A percentile compares a stretch with the other conserved stretches of the same genome.
Conservation (phyloP, 2,888 invertebrate species). For the Nowickia ferox region DNA sequence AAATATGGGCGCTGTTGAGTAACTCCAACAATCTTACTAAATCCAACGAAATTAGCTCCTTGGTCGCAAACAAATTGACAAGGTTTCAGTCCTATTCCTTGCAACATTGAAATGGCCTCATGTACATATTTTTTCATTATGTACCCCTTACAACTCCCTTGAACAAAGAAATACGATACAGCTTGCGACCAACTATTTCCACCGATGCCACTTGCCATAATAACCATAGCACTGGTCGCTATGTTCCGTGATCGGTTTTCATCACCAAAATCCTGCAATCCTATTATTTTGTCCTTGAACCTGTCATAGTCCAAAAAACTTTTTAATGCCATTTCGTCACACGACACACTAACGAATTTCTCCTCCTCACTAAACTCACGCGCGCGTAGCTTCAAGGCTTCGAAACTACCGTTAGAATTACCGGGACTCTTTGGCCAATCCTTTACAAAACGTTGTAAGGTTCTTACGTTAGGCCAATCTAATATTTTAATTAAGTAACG, state of each 20-base stretch:
- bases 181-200: too few species aligned
- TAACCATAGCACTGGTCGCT: neutral
- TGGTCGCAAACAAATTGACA: conserved; percentile 8
- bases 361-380: neutral
- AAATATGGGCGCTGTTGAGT: neutral
- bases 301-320: conserved; percentile 16
- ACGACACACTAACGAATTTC: neutral
- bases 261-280: conserved; percentile 12
- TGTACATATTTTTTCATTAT: conserved; percentile 6
- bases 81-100: conserved; percentile 4
- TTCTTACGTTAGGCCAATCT: conserved; percentile 20
- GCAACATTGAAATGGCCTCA: conserved; percentile 6
- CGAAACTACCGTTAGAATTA: neutral
- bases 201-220: neutral
- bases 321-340: conserved; percentile 20
- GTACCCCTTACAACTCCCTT: neutral
- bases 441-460: conserved; percentile 21
- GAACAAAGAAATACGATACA: neutral
- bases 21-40: neutral
- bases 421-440: conserved; percentile 16
- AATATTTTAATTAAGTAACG: conserved; percentile 2
- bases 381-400: neutral
- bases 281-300: neutral
- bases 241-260: conserved; percentile 9
- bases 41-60: neutral